Evolutionary conservation across 2,888 invertebrate species (phyloP).

Genomic region (Cephonodes hylas): DNA sequence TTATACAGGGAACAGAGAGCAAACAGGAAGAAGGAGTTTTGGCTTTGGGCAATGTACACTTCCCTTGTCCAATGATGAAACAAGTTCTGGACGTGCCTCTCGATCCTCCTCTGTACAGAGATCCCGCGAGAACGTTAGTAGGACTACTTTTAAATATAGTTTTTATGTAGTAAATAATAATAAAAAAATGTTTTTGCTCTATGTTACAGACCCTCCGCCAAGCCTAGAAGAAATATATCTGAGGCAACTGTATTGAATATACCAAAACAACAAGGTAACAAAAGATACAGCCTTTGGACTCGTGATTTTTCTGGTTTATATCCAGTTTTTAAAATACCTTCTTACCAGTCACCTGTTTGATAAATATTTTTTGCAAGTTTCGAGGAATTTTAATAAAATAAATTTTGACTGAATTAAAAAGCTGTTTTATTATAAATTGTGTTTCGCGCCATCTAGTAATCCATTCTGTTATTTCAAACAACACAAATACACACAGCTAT

Average conservation of each 20-base stretch:
- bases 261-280: conserved; percentile 28
- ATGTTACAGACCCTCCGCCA: conserved; percentile 17
- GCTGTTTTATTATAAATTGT: not conserved
- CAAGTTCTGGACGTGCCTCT: conserved; percentile 48
- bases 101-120: conserved; percentile 43
- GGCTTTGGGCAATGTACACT: conserved; percentile 41
- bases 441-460: not conserved
- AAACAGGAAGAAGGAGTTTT: conserved; percentile 38
- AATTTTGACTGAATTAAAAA: not conserved
- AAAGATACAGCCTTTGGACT: conserved; percentile 56
- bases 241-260: conserved; percentile 26
- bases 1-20: not conserved
- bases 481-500: too few relatives aligned
- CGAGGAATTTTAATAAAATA: not conserved
- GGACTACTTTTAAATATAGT: not conserved
- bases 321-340: conserved; percentile 57
- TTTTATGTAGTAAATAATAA: too few relatives aligned
- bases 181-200: too few relatives aligned
- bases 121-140: conserved; percentile 50
- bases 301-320: conserved; percentile 57
- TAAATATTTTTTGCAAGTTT: not conserved
- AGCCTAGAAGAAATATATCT: conserved; percentile 32
- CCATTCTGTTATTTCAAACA: not conserved
- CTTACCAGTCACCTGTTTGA: conserved; percentile 47
- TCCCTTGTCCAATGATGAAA: conserved; percentile 59